phyloP scores from a whole-genome alignment of 2,113 vertebrate genomes.

The Oreotragus oreotragus region DNA sequence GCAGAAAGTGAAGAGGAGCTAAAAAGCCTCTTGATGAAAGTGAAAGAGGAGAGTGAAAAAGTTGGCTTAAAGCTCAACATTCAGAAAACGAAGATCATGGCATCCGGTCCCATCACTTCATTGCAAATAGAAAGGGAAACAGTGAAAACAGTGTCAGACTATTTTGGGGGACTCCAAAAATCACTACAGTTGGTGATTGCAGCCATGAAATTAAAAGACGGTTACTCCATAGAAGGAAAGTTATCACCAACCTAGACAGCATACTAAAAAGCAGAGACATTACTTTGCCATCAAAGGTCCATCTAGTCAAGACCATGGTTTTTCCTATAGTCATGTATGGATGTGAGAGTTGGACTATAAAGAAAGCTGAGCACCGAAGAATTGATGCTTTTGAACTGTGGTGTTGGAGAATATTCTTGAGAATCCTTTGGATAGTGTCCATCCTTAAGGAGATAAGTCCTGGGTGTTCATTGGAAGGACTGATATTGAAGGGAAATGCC shows the following conservation, averaged over 20 bases:
- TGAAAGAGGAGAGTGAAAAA: not conserved
- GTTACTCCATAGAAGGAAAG: not conserved
- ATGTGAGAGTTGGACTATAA: not conserved
- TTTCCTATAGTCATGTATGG: not conserved
- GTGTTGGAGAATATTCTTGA: not conserved
- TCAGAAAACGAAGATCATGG: not conserved
- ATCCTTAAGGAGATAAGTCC: not conserved
- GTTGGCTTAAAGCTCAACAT: not conserved
- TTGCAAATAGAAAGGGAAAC: not conserved
- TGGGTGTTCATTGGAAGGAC: not conserved
- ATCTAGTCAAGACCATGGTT: not conserved
- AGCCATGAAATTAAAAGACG: not conserved
- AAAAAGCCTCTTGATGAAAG: not conserved
- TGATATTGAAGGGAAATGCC: not conserved
- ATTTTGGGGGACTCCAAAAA: rapidly evolving
- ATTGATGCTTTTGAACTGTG: not conserved
- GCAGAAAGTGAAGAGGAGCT: not conserved
- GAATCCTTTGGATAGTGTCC: too few species aligned
- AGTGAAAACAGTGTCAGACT: not conserved
- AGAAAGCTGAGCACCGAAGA: not conserved
- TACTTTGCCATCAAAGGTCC: not conserved
- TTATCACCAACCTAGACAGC: not conserved
- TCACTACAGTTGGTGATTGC: not conserved
- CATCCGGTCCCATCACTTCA: not conserved
- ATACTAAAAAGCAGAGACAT: not conserved